Base-by-base conservation (phyloP, 2,113 vertebrate genomes). In the Eupsittula cactorum region DNA sequence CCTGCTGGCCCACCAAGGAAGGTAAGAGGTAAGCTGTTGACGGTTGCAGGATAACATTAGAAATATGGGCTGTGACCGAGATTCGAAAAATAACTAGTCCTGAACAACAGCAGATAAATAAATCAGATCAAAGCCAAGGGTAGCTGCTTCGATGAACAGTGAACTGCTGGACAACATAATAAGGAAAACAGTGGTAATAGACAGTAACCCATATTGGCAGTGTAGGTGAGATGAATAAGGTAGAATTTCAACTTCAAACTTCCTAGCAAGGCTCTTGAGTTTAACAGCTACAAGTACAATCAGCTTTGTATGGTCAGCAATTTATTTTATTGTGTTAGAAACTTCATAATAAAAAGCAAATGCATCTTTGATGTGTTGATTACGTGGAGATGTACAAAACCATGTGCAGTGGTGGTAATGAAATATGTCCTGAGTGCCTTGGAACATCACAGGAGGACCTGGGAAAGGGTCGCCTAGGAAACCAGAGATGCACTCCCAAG, bases 401-500 rank as follows among this genome's bases (percentile, higher is more conserved):
- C 83, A 42, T 25, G 52, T 91, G 76, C 49, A 91, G 86, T 49
- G 84, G 83, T 13, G 2, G 60, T 81, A 94, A 93, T 4, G 11
- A 88, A 97, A 95, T 31, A 44, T 89, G 92, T 92, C 92, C 81
- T 78, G 92, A 67, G 44, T 87, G 91, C 75, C 77, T 94, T 73
- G 77, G 84, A 95, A 92, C 65, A 50, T 68, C 11, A 16, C 23
- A 78, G 83, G 75, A 85, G 60, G 65, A 92, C 69, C 42, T 13
- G 7, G 65, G 44, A 5, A 0, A 93, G 69, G 95, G 95, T 91
- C 95, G 75, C 95, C 94, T 90, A 78, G 96, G 96, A 97, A 95
- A 97, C 94, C 55, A 88, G 81, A 90, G 75, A 93, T 83, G 93
- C 53, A n/a, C 69, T 96, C 65, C 92, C 83, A 97, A 94, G 83